A percentile compares a stretch with the other conserved stretches of the same genome.
These are phyloP conservation scores for Gari tellinella DNA, from an alignment of 2,888 invertebrate genomes.

Conservation along the genomic window DNA sequence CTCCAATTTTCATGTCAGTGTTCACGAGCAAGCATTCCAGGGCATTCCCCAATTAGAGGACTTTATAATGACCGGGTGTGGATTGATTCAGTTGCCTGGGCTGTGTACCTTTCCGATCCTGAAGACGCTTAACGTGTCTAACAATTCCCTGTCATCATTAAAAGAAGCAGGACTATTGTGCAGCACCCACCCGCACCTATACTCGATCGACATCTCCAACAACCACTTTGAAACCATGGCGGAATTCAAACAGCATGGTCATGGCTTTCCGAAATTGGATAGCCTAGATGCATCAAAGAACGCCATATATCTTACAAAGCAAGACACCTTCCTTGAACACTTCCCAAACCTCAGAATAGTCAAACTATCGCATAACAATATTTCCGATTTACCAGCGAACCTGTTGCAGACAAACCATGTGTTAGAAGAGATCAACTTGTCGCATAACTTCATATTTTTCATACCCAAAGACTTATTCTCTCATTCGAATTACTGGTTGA, in stretches of 20 bases:
- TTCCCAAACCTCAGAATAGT: slow-evolving; percentile 32
- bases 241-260: slow-evolving; percentile 23
- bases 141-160: slow-evolving; percentile 36
- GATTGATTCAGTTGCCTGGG: slow-evolving; percentile 32
- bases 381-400: slow-evolving; percentile 28
- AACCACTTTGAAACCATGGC: slow-evolving; percentile 36
- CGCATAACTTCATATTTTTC: slow-evolving; percentile 24
- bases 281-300: slow-evolving; percentile 27
- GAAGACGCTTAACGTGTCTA: slow-evolving; percentile 38
- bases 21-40: slow-evolving; percentile 40
- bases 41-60: slow-evolving; percentile 15
- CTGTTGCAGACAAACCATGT: slow-evolving; percentile 20
- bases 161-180: slow-evolving; percentile 48
- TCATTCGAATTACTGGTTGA: slow-evolving; percentile 26
- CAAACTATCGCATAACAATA: slow-evolving; percentile 40
- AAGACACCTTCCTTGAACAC: slow-evolving; percentile 24
- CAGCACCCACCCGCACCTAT: slow-evolving; percentile 8
- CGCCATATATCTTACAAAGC: slow-evolving; percentile 4
- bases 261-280: slow-evolving; percentile 35
- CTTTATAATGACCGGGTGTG: slow-evolving; percentile 32
- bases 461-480: slow-evolving; percentile 31
- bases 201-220: slow-evolving; percentile 44
- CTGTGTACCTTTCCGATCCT: slow-evolving; percentile 33
- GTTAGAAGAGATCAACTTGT: slow-evolving; percentile 43
- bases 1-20: slow-evolving; percentile 38